Conservation (phyloP, 2,797 vertebrate genomes). For the Trematomus bernacchii region DNA sequence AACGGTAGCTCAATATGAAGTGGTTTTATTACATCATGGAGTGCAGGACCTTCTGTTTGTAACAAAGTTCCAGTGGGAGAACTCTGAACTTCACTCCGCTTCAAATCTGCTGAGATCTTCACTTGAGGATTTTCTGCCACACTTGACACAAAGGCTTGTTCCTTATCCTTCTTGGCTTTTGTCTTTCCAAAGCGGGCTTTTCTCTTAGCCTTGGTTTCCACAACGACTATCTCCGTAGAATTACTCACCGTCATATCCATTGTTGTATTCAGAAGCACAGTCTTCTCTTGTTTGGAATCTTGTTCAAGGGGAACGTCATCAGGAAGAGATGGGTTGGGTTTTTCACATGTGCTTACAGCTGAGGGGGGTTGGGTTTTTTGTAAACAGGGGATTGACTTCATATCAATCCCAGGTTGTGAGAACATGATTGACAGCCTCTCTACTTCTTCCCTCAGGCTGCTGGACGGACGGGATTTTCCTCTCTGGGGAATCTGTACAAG, state of each 20-base stretch:
- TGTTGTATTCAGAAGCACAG: constrained; percentile 66
- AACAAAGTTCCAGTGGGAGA: neutral
- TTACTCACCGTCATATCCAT: constrained; percentile 82
- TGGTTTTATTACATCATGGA: neutral
- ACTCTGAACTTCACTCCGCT: neutral
- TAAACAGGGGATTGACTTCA: constrained; percentile 4
- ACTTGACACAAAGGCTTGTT: constrained; percentile 1
- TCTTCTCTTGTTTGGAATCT: constrained; percentile 60
- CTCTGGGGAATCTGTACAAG: neutral
- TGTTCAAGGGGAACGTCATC: neutral
- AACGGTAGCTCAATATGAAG: constrained; percentile 1
- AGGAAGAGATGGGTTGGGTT: neutral
- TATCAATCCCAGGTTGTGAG: constrained; percentile 42
- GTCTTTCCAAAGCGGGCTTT: neutral
- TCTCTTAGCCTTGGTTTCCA: constrained; percentile 72
- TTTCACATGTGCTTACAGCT: constrained; percentile 1
- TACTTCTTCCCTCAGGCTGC: constrained; percentile 46
- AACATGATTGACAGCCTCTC: constrained; percentile 43
- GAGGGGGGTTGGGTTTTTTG: constrained; percentile 13
- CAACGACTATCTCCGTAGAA: constrained; percentile 71
- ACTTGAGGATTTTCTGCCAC: neutral
- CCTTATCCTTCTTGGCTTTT: constrained; percentile 34
- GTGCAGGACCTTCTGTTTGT: neutral
- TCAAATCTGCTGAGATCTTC: neutral
- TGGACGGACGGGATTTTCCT: constrained; percentile 18